Evolutionary conservation across 2,113 vertebrate genomes (phyloP), one percentile per base, ranked within the genome.

Genomic region (Barnardius zonarius): DNA sequence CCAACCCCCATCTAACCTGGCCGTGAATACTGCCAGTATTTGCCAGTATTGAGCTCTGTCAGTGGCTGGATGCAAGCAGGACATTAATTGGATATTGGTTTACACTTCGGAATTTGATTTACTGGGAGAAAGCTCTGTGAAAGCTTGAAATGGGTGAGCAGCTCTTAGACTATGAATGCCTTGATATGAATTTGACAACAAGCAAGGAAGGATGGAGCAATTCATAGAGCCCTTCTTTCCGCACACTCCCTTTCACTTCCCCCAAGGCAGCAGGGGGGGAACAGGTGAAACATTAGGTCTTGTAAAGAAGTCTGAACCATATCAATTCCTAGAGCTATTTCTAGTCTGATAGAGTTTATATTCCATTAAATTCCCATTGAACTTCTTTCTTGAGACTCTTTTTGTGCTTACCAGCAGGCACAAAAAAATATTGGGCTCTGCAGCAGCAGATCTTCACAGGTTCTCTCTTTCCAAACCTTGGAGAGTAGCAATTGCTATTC

Each of bases 401-500:
- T 37, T 15, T n/a, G 5, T 5, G 7, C 17, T 92, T 43, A 44
- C 6, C 2, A 1, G 8, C 2, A 2, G 48, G 17, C 7, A 64
- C 10, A 3, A 43, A 52, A 57, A 39, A 57, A 30, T 11, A 24
- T 5, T 15, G 33, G 59, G 33, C 33, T 80, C 39, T 15, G 3
- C 13, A 72, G 69, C 0, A 33, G 37, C 43, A 79, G 70, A 76
- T 39, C 20, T 75, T 52, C 25, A 14, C 39, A 48, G 13, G 5
- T 35, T 73, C 55, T 61, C 16, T 25, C 17, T 19, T 68, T 15
- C 24, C 51, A 83, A 28, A n/a, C 22, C 25, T 28, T 28, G 46
- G 37, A n/a, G 37, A 54, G 46, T 10, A 67, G 1, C 37, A 49
- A 1, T 13, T 49, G 24, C 17, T 41, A 0, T 35, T 20, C 2